Evolutionary conservation across 2,888 invertebrate species (phyloP).

Genomic region (Nomada ruficornis): DNA sequence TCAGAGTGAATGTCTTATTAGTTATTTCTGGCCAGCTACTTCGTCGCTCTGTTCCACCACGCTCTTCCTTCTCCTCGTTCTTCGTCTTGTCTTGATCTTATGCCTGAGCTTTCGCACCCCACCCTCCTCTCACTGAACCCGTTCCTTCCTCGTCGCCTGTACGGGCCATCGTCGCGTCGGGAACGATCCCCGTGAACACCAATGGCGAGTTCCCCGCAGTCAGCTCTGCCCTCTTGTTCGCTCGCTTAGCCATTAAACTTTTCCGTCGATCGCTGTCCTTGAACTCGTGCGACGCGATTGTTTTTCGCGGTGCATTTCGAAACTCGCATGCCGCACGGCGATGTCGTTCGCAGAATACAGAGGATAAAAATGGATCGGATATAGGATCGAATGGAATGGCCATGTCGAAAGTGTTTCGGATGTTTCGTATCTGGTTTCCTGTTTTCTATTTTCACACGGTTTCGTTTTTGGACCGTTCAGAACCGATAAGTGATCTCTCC

Average conservation of each 20-base stretch:
- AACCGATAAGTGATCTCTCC: background rate
- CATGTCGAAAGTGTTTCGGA: background rate
- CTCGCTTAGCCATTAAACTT: background rate
- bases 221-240: background rate
- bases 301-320: slow-evolving; percentile 1
- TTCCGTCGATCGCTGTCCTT: slow-evolving; percentile 38
- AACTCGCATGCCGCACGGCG: background rate
- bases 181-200: slow-evolving; percentile 15
- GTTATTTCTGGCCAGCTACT: slow-evolving; percentile 83
- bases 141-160: slow-evolving; percentile 20
- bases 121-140: slow-evolving; percentile 46
- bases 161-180: background rate
- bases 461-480: background rate
- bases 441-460: background rate
- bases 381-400: background rate
- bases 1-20: slow-evolving; percentile 84
- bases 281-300: slow-evolving; percentile 31
- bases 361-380: slow-evolving; percentile 20
- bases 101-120: slow-evolving; percentile 61
- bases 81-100: slow-evolving; percentile 67
- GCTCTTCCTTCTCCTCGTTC: slow-evolving; percentile 51
- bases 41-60: slow-evolving; percentile 58
- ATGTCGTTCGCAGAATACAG: background rate
- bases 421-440: background rate
- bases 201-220: slow-evolving; percentile 11